Evolutionary conservation across 2,113 vertebrate genomes (phyloP), one percentile per base, ranked within the genome.

Genomic region (Callospermophilus lateralis): DNA sequence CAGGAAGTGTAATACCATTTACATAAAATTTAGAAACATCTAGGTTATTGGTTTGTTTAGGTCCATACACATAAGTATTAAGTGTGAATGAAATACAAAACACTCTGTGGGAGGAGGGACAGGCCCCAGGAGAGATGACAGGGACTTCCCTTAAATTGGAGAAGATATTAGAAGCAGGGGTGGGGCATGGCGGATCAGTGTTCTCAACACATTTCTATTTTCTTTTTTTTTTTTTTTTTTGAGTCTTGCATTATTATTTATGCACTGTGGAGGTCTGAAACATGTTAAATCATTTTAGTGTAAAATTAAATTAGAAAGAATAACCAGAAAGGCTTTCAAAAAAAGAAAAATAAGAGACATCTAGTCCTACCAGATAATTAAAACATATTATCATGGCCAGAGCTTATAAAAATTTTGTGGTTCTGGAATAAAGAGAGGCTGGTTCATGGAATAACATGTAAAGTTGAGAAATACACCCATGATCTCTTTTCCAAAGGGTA

Each of bases 291-390:
- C 34, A 92, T 73, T 90, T 92, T 77, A 87, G 58, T 34, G 20
- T 45, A 73, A 95, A 81, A 78, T 42, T 39, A 77, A 93, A 89
- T 78, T 74, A 85, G 61, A 51, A 91, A 85, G 39, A 94, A 74
- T 48, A 53, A 22, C 26, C 4, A 81, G 67, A 7, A 93, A 97
- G 72, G 67, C 37, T 28, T 76, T 70, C 0, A 24, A 28, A 74
- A 45, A n/a, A 37, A 42, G n/a, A 39, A 85, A 84, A 53, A 4
- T 37, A 61, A 78, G 30, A 51, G 39, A 26, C 76, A 74, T 28
- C 19, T n/a, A 76, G 24, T 61, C 34, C 76, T 79, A 58, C 19
- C 20, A 74, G 48, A 53, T 73, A 61, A 51, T 32, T 92, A 85
- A 89, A 90, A 90, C 55, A 30, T 13, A 81, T 11, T 53, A 45